Evolutionary conservation across 2,797 vertebrate genomes (phyloP), one percentile per base, ranked within the genome.

Genomic region (Ibycter americanus): DNA sequence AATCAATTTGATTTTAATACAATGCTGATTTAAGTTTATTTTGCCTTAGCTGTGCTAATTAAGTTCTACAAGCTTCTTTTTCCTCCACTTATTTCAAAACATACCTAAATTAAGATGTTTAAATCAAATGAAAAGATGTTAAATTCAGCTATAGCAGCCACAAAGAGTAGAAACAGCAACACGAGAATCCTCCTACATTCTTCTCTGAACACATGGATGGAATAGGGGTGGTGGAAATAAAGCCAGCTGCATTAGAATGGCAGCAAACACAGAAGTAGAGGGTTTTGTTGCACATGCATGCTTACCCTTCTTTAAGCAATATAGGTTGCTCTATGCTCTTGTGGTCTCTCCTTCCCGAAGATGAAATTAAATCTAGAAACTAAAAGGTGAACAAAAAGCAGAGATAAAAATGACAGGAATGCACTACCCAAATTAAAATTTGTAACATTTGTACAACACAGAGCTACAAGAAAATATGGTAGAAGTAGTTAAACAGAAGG

Each of bases 251-350:
- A 62, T 94, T 83, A 62, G 59, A 78, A 91, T 34, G n/a, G 67
- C 7, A 85, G 62, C 31, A 93, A 92, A 47, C 38, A 87, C 46
- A 87, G 1, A 5, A 74, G 13, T 32, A 62, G 12, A 83, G 11
- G 47, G 63, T 18, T 82, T 46, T 85, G n/a, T 63, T 73, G 59
- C 26, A 85, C n/a, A 25, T 38, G 56, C 36, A 86, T 80, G 46
- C 99, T 99, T 98, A 99, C 99, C 99, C 99, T 97, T 99, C 99
- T 97, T 99, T 99, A 83, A 99, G 99, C 98, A 99, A 98, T 97
- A 99, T 99, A 22, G 99, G 99, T 12, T 99, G 99, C 95, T 99
- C 99, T 86, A 99, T 99, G 85, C 99, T 99, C 96, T 99, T 99
- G 97, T 99, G 99, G 97, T 99, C 99, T 98, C 99, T 99, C 96